Evolutionary conservation across 2,888 invertebrate species (phyloP), one percentile per base, ranked within the genome.

Genomic region (Tipula helvola): DNA sequence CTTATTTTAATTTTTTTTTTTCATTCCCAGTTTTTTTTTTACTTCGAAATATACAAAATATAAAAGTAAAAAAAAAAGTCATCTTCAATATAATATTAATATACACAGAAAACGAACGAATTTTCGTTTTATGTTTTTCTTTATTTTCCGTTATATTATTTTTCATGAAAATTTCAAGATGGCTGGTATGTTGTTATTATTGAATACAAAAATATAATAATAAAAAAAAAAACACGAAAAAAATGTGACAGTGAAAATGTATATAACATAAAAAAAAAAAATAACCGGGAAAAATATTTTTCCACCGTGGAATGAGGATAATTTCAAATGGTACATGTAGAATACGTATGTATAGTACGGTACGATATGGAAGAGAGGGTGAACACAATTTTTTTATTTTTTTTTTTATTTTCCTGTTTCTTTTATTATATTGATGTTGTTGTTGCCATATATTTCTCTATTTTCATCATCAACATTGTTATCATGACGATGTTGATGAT

Each of bases 121-220:
- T 71, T 71, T 71, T 57, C 57, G 18, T 57, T 28, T 28, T 28
- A 28, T 28, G 28, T 28, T 28, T 28, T 28, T 39, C 39, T 71
- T 71, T 57, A 57, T 57, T 57, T 71, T 71, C 71, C 71, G 71
- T 71, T 71, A 71, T 71, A 71, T 28, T 71, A 71, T 71, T 71
- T 71, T 71, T 71, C 71, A 71, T 71, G 71, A 71, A 71, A 71
- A 71, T 71, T 71, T 71, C 71, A 71, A 71, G 71, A 71, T 71
- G 71, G 71, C 71, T 71, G 71, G 71, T 71, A 71, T 71, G 71
- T 71, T 71, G 71, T 71, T 71, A 71, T 71, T 71, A 71, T 71
- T 71, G 71, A 71, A 71, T 71, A 71, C 71, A 71, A 71, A 71
- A 71, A 71, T 71, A 71, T 71, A 71, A 71, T 71, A 71, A 71